Evolutionary conservation across 2,797 vertebrate genomes (phyloP).

Genomic region (Clangula hyemalis): DNA sequence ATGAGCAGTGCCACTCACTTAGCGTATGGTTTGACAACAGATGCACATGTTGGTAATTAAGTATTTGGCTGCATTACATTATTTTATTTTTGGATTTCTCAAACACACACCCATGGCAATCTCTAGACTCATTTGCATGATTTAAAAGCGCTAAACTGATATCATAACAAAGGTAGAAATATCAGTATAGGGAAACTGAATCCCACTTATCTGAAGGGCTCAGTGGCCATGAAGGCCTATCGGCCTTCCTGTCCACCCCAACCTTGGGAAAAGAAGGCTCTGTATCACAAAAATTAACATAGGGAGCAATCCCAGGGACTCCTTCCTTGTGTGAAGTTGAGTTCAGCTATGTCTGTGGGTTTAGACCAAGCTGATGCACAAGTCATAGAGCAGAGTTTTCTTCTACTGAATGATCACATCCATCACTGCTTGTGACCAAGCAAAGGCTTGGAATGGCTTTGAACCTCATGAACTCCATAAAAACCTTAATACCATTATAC

Average conservation of each 20-base stretch:
- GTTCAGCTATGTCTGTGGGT: background rate
- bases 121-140: constrained; percentile 35
- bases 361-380: background rate
- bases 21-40: constrained; percentile 75
- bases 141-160: constrained; percentile 35
- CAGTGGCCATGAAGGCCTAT: background rate
- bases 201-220: background rate
- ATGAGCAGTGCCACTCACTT: constrained; percentile 73
- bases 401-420: background rate
- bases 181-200: background rate
- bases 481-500: constrained; percentile 5
- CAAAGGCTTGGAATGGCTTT: constrained; percentile 10
- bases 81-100: constrained; percentile 73
- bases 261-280: background rate
- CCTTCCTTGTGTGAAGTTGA: background rate
- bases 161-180: constrained; percentile 33
- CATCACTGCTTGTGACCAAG: background rate
- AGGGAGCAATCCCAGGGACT: background rate
- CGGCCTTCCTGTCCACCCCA: background rate
- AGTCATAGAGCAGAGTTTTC: background rate
- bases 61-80: constrained; percentile 70
- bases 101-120: constrained; percentile 43
- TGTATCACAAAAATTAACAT: background rate
- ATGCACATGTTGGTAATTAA: constrained; percentile 73
- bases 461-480: constrained; percentile 24